Evolutionary conservation across 2,888 invertebrate species (phyloP).

Genomic region (Syritta pipiens): DNA sequence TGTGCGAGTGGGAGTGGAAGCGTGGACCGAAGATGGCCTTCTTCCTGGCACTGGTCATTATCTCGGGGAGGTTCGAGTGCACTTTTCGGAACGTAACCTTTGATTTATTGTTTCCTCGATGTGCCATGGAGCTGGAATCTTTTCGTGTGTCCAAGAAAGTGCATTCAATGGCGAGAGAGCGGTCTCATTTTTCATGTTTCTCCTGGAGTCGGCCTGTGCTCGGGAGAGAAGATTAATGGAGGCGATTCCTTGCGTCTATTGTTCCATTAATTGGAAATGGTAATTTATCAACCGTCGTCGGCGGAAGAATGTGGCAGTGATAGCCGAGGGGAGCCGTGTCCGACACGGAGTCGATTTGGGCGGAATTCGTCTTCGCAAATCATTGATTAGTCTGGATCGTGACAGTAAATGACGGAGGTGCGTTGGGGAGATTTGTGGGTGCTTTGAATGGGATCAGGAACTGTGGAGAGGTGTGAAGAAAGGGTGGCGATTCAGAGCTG

Average conservation of each 20-base stretch:
- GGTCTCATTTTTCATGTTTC: slow-evolving; percentile 30
- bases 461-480: no score
- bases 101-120: slow-evolving; percentile 41
- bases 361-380: no score
- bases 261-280: slow-evolving; percentile 43
- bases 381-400: no score
- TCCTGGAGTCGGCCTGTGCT: background rate
- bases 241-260: slow-evolving; percentile 15
- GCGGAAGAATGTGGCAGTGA: slow-evolving; percentile 5
- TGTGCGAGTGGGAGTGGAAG: no score
- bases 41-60: background rate
- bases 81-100: slow-evolving; percentile 29
- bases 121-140: background rate
- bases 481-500: no score
- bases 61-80: background rate
- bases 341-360: no score
- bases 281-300: slow-evolving; percentile 41
- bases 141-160: slow-evolving; percentile 11
- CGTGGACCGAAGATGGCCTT: slow-evolving; percentile 2
- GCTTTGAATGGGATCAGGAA: no score
- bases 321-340: no score
- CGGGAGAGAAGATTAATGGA: slow-evolving; percentile 31
- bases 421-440: no score
- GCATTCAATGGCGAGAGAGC: slow-evolving; percentile 26
- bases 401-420: no score